Percentiles rank a stretch among this genome's conserved stretches.
Conservation (phyloP, 2,113 vertebrate genomes). For the Rutilus rutilus region DNA sequence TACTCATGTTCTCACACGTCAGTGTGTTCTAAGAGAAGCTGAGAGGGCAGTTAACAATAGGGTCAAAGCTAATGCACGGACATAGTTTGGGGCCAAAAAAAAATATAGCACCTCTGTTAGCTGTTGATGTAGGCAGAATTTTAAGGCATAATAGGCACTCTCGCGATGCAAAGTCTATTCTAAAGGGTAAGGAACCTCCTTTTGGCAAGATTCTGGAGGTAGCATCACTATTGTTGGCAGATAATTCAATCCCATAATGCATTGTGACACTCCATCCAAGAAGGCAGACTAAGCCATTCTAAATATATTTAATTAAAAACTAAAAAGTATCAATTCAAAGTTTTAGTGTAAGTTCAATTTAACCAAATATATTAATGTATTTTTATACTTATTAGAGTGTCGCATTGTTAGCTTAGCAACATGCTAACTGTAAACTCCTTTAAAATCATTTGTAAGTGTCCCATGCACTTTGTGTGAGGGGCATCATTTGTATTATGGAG, state of each 20-base stretch:
- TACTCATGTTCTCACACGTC: slow-evolving; percentile 25
- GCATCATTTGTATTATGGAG: not conserved
- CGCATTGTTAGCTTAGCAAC: not conserved
- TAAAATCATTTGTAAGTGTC: not conserved
- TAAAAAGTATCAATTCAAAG: not conserved
- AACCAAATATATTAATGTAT: not conserved
- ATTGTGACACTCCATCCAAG: not conserved
- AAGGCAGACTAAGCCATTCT: not conserved
- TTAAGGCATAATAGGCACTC: not conserved
- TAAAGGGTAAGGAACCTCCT: not conserved
- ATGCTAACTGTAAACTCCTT: not conserved
- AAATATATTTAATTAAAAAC: not conserved
- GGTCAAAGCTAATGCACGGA: slow-evolving; percentile 31
- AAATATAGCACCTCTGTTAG: not conserved
- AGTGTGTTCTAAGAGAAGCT: slow-evolving; percentile 9
- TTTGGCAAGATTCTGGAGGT: not conserved
- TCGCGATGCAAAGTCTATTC: not conserved
- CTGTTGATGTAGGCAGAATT: not conserved
- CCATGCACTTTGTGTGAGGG: not conserved
- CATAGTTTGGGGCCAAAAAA: not conserved
- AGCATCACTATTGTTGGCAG: not conserved
- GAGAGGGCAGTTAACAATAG: slow-evolving; percentile 6
- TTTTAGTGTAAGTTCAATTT: not conserved
- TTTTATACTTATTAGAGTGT: not conserved
- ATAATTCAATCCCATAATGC: not conserved